Evolutionary conservation across 2,797 vertebrate species (phyloP).

Genomic region (Silurus aristotelis): DNA sequence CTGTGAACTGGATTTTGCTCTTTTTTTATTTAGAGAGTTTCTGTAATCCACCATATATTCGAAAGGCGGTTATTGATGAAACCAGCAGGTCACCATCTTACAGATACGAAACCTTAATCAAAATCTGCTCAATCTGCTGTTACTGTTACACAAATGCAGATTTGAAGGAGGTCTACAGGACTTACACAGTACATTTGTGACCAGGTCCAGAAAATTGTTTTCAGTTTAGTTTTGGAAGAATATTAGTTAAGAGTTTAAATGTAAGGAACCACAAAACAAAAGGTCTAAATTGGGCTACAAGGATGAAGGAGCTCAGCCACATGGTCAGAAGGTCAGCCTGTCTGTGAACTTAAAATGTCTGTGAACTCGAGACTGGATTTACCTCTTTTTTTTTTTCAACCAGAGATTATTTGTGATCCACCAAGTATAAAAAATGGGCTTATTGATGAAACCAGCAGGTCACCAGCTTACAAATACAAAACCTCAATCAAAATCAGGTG

Average conservation of each 20-base stretch:
- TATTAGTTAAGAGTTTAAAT: too few relatives aligned
- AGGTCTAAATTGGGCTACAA: not conserved
- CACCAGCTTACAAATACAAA: not conserved
- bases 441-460: not conserved
- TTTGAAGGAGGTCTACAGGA: too few relatives aligned
- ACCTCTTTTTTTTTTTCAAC: not conserved
- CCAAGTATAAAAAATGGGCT: not conserved
- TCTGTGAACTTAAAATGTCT: too few relatives aligned
- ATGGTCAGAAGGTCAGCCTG: not conserved
- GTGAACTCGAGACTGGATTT: too few relatives aligned
- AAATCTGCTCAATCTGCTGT: too few relatives aligned
- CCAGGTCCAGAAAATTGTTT: too few relatives aligned
- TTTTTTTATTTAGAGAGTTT: conserved; percentile 21
- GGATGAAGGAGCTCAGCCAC: not conserved
- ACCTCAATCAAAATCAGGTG: conserved; percentile 41
- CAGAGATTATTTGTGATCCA: conserved; percentile 6
- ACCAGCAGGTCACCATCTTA: conserved; percentile 22
- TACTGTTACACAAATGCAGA: too few relatives aligned
- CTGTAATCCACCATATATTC: not conserved
- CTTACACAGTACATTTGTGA: too few relatives aligned
- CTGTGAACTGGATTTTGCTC: not conserved
- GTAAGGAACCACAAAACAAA: not conserved
- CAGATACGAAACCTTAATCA: too few relatives aligned
- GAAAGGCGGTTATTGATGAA: not conserved
- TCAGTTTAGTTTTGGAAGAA: too few relatives aligned